phyloP scores from a whole-genome alignment of 2,797 vertebrate species.

The Macropus fuliginosus region DNA sequence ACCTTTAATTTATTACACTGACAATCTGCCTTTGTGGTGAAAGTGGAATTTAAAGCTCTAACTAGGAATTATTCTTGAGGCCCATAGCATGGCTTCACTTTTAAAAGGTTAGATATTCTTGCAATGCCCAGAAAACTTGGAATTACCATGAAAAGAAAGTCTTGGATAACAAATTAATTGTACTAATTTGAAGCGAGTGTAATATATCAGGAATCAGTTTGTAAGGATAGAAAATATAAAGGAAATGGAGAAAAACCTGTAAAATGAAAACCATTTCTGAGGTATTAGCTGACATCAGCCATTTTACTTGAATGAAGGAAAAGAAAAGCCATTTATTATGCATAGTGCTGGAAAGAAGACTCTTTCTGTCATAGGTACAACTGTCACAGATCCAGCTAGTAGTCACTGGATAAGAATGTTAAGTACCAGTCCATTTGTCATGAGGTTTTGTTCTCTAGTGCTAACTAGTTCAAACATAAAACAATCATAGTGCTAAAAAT shows the following conservation, averaged over 20 bases:
- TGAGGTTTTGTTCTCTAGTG: not conserved
- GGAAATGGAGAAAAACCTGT: not conserved
- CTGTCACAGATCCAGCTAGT: not conserved
- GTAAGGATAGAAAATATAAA: slow-evolving; percentile 50
- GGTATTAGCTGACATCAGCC: not conserved
- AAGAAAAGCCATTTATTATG: not conserved
- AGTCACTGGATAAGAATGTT: not conserved
- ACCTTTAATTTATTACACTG: slow-evolving; percentile 84
- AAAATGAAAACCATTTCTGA: not conserved
- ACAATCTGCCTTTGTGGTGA: slow-evolving; percentile 80
- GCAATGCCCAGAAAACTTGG: slow-evolving; percentile 62
- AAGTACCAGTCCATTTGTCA: not conserved
- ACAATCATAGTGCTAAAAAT: not conserved
- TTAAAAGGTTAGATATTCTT: slow-evolving; percentile 69
- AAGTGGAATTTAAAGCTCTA: slow-evolving; percentile 78
- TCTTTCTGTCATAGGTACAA: not conserved
- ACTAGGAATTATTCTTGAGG: slow-evolving; percentile 72
- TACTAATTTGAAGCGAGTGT: slow-evolving; percentile 36
- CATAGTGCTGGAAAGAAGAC: not conserved
- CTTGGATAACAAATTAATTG: slow-evolving; percentile 44
- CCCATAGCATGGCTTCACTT: slow-evolving; percentile 61
- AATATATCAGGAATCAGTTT: not conserved
- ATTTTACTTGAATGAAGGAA: not conserved
- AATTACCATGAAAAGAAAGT: slow-evolving; percentile 36
- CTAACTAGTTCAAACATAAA: not conserved